Percentiles rank a stretch among this genome's conserved stretches.
Conservation (phyloP, 2,797 vertebrate genomes). For the Scolopax rusticola region DNA sequence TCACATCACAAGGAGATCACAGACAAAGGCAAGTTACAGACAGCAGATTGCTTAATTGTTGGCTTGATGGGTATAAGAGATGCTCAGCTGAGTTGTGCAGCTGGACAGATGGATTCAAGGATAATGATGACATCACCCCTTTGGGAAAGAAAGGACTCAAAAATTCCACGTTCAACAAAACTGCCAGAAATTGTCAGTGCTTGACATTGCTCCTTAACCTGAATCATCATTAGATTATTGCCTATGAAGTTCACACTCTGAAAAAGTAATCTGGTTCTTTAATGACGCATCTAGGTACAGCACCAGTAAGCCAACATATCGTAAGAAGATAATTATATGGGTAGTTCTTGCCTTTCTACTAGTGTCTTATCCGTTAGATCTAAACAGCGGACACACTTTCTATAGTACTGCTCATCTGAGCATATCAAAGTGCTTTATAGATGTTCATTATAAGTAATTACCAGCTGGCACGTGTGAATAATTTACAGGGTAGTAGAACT, state of each 20-base stretch:
- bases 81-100: not conserved
- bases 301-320: constrained; percentile 35
- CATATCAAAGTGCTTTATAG: constrained; percentile 71
- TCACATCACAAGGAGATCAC: not conserved
- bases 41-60: not conserved
- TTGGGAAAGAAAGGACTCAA: not conserved
- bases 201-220: not conserved
- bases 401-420: constrained; percentile 56
- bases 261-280: constrained; percentile 41
- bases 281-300: not conserved
- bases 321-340: constrained; percentile 69
- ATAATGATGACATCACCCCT: not conserved
- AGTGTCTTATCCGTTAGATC: constrained; percentile 71
- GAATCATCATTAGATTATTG: constrained; percentile 19
- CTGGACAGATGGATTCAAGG: not conserved
- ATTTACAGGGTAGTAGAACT: constrained; percentile 27
- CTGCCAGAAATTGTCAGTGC: not conserved
- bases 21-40: not conserved
- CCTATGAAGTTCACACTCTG: not conserved
- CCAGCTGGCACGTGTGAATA: constrained; percentile 51
- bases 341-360: constrained; percentile 65
- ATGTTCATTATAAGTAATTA: constrained; percentile 66
- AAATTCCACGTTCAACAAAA: not conserved
- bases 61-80: not conserved
- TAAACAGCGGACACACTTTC: constrained; percentile 71